phyloP scores from a whole-genome alignment of 2,888 invertebrate species.

The Apodemia zela region DNA sequence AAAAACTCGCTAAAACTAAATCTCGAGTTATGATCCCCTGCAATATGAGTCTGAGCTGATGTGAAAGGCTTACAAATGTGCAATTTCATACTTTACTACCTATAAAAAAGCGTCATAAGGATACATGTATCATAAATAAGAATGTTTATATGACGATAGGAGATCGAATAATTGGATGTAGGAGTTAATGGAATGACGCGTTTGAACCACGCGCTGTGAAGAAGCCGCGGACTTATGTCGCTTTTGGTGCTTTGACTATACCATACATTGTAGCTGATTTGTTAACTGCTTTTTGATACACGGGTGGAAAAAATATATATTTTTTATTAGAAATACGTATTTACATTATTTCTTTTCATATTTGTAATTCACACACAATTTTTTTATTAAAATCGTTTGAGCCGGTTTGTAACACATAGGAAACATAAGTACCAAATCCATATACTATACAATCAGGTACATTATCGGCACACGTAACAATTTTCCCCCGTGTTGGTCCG shows the following conservation, averaged over 20 bases:
- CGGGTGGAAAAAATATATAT: too few relatives aligned
- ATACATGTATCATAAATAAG: constrained; percentile 63
- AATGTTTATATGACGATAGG: constrained; percentile 63
- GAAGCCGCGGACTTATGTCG: constrained; percentile 27
- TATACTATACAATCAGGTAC: too few relatives aligned
- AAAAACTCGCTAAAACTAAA: constrained; percentile 64
- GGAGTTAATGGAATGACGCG: constrained; percentile 50
- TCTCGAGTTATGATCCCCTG: constrained; percentile 60
- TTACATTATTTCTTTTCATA: too few relatives aligned
- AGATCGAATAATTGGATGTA: constrained; percentile 70
- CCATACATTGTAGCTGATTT: constrained; percentile 43
- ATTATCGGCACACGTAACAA: too few relatives aligned
- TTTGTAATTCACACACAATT: too few relatives aligned
- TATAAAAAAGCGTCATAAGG: constrained; percentile 53
- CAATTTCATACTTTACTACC: constrained; percentile 73
- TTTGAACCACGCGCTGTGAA: constrained; percentile 31
- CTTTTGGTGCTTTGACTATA: constrained; percentile 15
- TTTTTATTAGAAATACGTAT: too few relatives aligned
- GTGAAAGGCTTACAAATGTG: constrained; percentile 71
- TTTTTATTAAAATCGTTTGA: too few relatives aligned
- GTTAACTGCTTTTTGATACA: too few relatives aligned
- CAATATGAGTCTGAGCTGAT: constrained; percentile 58
- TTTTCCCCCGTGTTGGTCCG: too few relatives aligned
- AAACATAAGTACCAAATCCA: too few relatives aligned
- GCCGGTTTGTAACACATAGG: too few relatives aligned